These are phyloP conservation scores for Gibbula magus DNA, from an alignment of 2,888 invertebrate genomes.

Conservation along the genomic window DNA sequence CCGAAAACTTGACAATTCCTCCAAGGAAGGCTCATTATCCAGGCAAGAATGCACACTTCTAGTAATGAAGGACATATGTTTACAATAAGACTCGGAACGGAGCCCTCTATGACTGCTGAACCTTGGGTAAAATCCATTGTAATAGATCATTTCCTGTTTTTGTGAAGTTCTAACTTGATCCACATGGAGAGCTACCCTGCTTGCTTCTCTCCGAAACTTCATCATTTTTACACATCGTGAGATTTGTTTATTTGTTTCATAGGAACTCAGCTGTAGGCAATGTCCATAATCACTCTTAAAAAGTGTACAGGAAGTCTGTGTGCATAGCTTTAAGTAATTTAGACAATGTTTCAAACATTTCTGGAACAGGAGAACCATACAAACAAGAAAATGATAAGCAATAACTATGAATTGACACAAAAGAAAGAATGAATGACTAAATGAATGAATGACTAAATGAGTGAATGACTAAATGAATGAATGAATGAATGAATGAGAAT, in stretches of 20 bases:
- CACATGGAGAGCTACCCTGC: not conserved
- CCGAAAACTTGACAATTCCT: conserved; percentile 22
- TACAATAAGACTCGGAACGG: not conserved
- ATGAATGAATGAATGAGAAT: too few relatives aligned
- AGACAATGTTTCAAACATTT: not conserved
- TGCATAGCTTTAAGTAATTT: not conserved
- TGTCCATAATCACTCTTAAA: not conserved
- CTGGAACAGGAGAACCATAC: too few relatives aligned
- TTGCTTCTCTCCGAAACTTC: not conserved
- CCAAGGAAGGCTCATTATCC: not conserved
- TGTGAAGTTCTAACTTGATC: not conserved
- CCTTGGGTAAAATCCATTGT: conserved; percentile 24
- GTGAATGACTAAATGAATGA: too few relatives aligned
- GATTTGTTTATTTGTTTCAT: conserved; percentile 7
- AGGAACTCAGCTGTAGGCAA: not conserved
- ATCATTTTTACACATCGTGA: not conserved
- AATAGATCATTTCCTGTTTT: conserved; percentile 24
- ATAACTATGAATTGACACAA: too few relatives aligned
- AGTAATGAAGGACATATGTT: conserved; percentile 24
- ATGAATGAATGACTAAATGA: too few relatives aligned
- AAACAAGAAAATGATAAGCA: too few relatives aligned
- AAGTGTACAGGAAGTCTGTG: not conserved
- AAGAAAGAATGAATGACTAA: too few relatives aligned
- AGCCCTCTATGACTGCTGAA: not conserved
- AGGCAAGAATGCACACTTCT: conserved; percentile 20